A percentile compares a stretch with the other conserved stretches of the same genome.
phyloP scores from a whole-genome alignment of 1,140 invertebrate species.

The Muscidifurax raptorellus region DNA sequence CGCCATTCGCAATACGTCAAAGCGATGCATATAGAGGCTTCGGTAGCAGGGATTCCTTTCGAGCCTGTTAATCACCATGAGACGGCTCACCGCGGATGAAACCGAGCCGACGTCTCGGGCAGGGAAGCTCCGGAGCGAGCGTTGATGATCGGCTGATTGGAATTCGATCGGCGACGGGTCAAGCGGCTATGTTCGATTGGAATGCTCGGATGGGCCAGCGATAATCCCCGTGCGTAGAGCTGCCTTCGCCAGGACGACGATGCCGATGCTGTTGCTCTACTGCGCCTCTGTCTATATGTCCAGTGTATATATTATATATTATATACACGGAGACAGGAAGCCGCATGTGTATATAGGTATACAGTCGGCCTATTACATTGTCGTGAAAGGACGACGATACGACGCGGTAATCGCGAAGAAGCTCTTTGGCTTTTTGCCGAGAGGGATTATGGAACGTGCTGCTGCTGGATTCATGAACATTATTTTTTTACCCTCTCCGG shows the following conservation, averaged over 20 bases:
- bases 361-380: slow-evolving; percentile 11
- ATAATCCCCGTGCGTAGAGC: background rate
- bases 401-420: slow-evolving; percentile 20
- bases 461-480: background rate
- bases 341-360: too few species aligned
- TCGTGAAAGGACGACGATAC: background rate
- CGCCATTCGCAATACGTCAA: background rate
- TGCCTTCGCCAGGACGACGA: background rate
- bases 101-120: background rate
- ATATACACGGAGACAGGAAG: background rate
- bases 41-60: slow-evolving; percentile 7
- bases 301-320: background rate
- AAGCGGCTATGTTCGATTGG: slow-evolving; percentile 61
- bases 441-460: background rate
- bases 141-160: slow-evolving; percentile 60
- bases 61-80: slow-evolving; percentile 54
- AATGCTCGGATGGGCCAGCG: slow-evolving; percentile 56
- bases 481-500: background rate
- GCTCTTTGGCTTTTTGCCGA: slow-evolving; percentile 24
- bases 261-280: background rate
- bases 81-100: slow-evolving; percentile 31
- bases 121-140: slow-evolving; percentile 19
- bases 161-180: slow-evolving; percentile 63
- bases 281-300: background rate
- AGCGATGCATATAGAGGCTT: background rate